Percentiles rank a stretch among this genome's conserved stretches.
phyloP scores from a whole-genome alignment of 1,140 invertebrate species.

The Berghia stephanieae region DNA sequence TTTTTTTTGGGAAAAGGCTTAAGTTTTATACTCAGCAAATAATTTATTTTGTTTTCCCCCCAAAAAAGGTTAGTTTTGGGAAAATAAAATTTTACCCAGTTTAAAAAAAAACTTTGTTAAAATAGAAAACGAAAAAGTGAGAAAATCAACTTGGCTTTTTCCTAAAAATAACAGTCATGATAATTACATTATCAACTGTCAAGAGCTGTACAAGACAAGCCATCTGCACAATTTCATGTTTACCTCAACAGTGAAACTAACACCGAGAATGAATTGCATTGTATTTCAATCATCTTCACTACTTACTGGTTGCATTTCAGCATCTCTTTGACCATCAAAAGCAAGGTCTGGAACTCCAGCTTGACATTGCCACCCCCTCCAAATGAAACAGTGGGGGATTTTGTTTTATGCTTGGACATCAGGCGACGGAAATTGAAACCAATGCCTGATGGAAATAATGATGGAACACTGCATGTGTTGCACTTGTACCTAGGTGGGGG shows the following conservation, averaged over 20 bases:
- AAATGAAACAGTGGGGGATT: slow-evolving; percentile 27
- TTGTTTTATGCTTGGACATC: slow-evolving; percentile 11
- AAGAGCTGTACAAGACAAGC: not conserved
- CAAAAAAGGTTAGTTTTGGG: too few species aligned
- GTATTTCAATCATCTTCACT: not conserved
- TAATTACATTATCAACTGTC: not conserved
- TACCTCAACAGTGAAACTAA: not conserved
- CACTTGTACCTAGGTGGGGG: not conserved
- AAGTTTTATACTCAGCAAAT: too few species aligned
- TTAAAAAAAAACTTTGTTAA: too few species aligned
- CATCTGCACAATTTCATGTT: too few species aligned
- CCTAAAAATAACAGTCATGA: too few species aligned
- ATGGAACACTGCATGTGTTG: not conserved
- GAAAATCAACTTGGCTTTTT: too few species aligned
- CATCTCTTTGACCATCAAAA: not conserved
- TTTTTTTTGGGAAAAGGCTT: not conserved
- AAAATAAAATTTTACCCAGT: too few species aligned
- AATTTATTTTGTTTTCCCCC: too few species aligned
- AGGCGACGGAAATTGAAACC: slow-evolving; percentile 36
- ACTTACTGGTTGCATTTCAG: slow-evolving; percentile 26
- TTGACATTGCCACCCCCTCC: slow-evolving; percentile 35
- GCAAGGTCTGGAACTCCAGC: slow-evolving; percentile 32
- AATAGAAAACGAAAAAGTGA: too few species aligned
- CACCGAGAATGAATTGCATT: not conserved
- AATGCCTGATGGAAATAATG: slow-evolving; percentile 28